Percentiles rank a stretch among this genome's conserved stretches.
Evolutionary conservation across 2,888 invertebrate genomes (phyloP).

Genomic region (Elgonia sp.): DNA sequence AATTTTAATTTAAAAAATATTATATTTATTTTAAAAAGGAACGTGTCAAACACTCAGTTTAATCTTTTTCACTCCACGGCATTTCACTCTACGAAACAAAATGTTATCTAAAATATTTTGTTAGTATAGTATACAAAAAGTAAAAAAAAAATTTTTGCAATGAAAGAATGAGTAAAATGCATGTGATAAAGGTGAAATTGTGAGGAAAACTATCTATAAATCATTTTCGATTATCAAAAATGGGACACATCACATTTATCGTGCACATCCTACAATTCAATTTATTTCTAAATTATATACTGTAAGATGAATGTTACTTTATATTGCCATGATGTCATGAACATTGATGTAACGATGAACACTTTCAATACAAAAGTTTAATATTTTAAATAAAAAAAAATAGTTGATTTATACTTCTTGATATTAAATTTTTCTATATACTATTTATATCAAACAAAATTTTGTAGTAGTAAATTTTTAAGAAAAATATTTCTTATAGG

Average conservation of each 20-base stretch:
- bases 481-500: too few species aligned
- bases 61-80: too few species aligned
- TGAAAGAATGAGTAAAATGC: background rate
- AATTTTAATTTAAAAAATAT: too few species aligned
- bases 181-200: background rate
- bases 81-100: too few species aligned
- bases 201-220: constrained; percentile 7
- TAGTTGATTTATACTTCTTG: background rate
- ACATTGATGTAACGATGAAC: constrained; percentile 9
- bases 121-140: too few species aligned
- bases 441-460: too few species aligned
- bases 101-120: too few species aligned
- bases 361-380: background rate
- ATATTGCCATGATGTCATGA: constrained; percentile 16
- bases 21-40: too few species aligned
- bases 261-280: constrained; percentile 23
- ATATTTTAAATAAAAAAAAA: background rate
- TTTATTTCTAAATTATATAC: constrained; percentile 39
- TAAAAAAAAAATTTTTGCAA: background rate
- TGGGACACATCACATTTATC: constrained; percentile 23
- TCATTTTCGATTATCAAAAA: constrained; percentile 47
- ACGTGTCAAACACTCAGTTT: too few species aligned
- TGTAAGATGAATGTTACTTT: constrained; percentile 39
- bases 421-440: too few species aligned
- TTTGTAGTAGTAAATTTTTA: too few species aligned